Evolutionary conservation across 2,797 vertebrate species (phyloP).

Genomic region (Thalassophryne amazonica): DNA sequence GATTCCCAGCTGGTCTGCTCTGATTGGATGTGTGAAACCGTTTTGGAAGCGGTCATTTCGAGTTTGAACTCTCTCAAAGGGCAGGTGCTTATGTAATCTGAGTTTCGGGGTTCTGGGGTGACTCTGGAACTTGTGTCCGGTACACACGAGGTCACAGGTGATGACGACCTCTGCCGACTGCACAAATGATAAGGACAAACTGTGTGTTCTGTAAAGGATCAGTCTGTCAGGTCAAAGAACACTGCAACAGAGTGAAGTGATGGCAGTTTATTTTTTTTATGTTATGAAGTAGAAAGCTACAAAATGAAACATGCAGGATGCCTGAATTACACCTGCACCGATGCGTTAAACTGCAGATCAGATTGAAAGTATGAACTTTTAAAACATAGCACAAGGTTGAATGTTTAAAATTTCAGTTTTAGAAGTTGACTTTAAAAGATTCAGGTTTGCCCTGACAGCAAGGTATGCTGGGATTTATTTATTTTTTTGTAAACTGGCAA

Average conservation of each 20-base stretch:
- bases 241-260: neutral
- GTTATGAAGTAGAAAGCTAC: too few relatives aligned
- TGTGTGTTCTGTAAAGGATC: neutral
- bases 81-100: constrained; percentile 2
- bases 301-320: too few relatives aligned
- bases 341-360: too few relatives aligned
- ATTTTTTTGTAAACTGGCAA: too few relatives aligned
- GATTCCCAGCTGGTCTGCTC: constrained; percentile 59
- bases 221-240: neutral
- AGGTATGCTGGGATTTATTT: too few relatives aligned
- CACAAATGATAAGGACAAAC: constrained; percentile 1
- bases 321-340: too few relatives aligned
- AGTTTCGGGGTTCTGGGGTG: constrained; percentile 19
- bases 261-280: neutral
- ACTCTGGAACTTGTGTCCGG: constrained; percentile 44
- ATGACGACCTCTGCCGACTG: constrained; percentile 14
- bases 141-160: constrained; percentile 33
- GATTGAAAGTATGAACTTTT: too few relatives aligned
- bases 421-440: too few relatives aligned
- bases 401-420: too few relatives aligned
- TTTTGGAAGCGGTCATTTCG: constrained; percentile 17
- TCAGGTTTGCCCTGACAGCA: too few relatives aligned
- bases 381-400: too few relatives aligned
- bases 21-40: constrained; percentile 33
- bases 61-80: constrained; percentile 6